Base-by-base conservation (phyloP, 2,113 vertebrate genomes). In the Eidolon helvum region DNA sequence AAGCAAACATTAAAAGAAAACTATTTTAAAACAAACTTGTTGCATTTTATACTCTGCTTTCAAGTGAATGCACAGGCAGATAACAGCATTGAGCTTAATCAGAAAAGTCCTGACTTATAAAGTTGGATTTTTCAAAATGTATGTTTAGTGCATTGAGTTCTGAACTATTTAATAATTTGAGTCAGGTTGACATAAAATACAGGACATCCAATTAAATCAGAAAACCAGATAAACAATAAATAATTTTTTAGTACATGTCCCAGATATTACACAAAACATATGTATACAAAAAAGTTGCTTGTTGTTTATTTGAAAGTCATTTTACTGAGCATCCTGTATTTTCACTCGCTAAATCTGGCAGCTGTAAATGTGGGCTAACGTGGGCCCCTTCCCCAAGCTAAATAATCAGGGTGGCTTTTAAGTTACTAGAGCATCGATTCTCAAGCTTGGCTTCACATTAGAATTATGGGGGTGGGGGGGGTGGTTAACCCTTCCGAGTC, bases 1-100 rank as follows among this genome's bases (percentile, higher is more conserved):
- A 95, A 89, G 18, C 55, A 92, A 86, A 72, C 61, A 55, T 38
- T 91, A 66, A 82, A 77, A 93, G 26, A 82, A 74, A 86, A 86
- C 35, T 48, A 57, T 53, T 77, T 55, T 10, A 16, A 82, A 90
- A 85, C 10, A 30, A 30, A 19, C 9, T 50, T 77, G 30, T 61
- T 66, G 4, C 10, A 57, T 69, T 93, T 84, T 86, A 50, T 10
- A 82, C 35, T 63, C 18, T 79, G 2, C 50, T 79, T 0, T 77
- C 94, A 30, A 87, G 35, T 45, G 11, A 90, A 78, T 94, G 0
- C 57, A 14, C 48, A 78, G 12, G 16, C 83, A 30, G 93, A 57
- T 68, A 69, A 55, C 21, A 90, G 35, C 21, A 28, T 22, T 74
- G 22, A 89, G 26, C 74, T 92, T 85, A 95, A 40, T 88, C 65